A percentile compares a stretch with the other conserved stretches of the same genome.
Evolutionary conservation across 2,888 invertebrate genomes (phyloP).

Genomic region (Andrena camellia): DNA sequence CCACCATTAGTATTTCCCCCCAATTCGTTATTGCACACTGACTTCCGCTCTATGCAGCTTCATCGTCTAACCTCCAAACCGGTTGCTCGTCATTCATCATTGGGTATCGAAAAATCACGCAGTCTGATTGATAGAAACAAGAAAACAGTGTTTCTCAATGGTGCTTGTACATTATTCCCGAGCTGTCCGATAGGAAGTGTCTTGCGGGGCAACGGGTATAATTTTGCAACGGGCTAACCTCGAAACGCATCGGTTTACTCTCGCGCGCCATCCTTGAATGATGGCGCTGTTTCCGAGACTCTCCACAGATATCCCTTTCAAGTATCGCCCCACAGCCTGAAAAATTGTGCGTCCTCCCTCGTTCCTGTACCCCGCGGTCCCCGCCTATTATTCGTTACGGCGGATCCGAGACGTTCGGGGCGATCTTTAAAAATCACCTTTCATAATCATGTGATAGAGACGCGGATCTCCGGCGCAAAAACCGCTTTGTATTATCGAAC

Average conservation of each 20-base stretch:
- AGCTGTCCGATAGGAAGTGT: constrained; percentile 6
- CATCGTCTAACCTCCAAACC: constrained; percentile 25
- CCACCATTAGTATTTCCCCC: constrained; percentile 10
- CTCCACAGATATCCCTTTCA: constrained; percentile 13
- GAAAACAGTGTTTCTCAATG: background rate
- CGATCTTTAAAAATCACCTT: constrained; percentile 24
- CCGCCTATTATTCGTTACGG: background rate
- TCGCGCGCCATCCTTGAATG: constrained; percentile 48
- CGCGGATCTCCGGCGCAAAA: background rate
- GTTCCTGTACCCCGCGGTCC: background rate
- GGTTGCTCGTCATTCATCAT: background rate
- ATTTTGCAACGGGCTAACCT: constrained; percentile 50
- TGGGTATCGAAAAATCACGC: background rate
- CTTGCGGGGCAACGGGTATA: background rate
- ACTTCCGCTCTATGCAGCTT: constrained; percentile 8
- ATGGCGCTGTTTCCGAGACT: constrained; percentile 54
- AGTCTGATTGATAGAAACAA: background rate
- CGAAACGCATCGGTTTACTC: constrained; percentile 44
- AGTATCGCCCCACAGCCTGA: background rate
- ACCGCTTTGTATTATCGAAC: constrained; percentile 39
- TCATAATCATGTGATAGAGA: constrained; percentile 26
- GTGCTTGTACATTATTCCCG: background rate
- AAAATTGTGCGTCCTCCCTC: constrained; percentile 18
- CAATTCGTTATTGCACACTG: constrained; percentile 13
- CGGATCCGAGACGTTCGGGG: background rate